A percentile compares a stretch with the other conserved stretches of the same genome.
Evolutionary conservation across 2,113 vertebrate genomes (phyloP).

Genomic region (Sisor rabdophorus): DNA sequence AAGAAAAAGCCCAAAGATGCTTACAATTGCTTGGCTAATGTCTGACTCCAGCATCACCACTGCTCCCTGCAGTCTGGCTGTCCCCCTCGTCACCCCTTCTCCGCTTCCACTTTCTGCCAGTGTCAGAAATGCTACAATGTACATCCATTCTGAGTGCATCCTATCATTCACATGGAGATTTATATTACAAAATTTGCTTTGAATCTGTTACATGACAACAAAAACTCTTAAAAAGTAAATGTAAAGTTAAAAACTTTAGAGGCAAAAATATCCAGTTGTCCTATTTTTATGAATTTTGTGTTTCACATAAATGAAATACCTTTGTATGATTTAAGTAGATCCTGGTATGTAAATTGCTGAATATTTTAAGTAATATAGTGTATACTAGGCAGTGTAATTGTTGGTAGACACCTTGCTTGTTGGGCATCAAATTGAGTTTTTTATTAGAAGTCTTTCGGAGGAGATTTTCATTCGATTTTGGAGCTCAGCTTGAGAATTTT

Average conservation of each 20-base stretch:
- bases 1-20: not conserved
- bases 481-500: not conserved
- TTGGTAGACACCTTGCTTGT: not conserved
- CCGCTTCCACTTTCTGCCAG: constrained; percentile 11
- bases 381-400: not conserved
- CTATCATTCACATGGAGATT: constrained; percentile 15
- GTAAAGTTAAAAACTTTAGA: too few species aligned
- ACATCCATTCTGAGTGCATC: not conserved
- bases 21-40: constrained; percentile 7
- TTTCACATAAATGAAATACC: not conserved
- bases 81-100: not conserved
- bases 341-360: too few species aligned
- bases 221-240: not conserved
- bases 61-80: not conserved
- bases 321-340: not conserved
- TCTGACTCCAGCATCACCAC: constrained; percentile 22
- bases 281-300: too few species aligned
- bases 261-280: too few species aligned
- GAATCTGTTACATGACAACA: not conserved
- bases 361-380: not conserved
- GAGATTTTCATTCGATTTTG: not conserved
- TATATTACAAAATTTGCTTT: not conserved
- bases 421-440: too few species aligned
- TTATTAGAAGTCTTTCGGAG: too few species aligned
- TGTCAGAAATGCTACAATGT: not conserved